phyloP scores from a whole-genome alignment of 2,888 invertebrate genomes.

The Drosophila vallismaia region DNA sequence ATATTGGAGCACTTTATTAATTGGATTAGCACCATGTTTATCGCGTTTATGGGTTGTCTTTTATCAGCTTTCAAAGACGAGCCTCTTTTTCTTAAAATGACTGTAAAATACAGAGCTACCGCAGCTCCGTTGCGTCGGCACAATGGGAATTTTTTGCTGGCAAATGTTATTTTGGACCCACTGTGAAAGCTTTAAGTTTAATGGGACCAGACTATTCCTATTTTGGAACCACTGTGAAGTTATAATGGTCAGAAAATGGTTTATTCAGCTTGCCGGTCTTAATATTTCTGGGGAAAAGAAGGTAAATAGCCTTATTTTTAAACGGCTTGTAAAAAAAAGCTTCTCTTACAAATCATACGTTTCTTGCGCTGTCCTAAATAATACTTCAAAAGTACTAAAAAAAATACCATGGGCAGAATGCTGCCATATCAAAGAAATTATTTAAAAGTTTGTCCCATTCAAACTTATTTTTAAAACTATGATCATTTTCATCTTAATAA shows the following conservation, averaged over 20 bases:
- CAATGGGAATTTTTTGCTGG: no score
- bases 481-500: background rate
- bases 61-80: slow-evolving; percentile 18
- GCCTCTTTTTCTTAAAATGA: slow-evolving; percentile 9
- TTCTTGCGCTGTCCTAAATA: background rate
- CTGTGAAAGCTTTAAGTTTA: no score
- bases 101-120: no score
- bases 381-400: slow-evolving; percentile 3
- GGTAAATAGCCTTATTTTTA: no score
- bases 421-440: background rate
- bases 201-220: background rate
- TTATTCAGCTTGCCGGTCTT: no score
- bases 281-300: no score
- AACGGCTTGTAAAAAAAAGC: no score
- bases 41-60: slow-evolving; percentile 12
- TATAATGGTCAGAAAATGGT: no score
- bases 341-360: no score
- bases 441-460: background rate
- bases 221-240: slow-evolving; percentile 4
- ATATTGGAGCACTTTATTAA: slow-evolving; percentile 25
- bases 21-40: slow-evolving; percentile 22
- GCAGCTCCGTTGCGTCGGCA: no score
- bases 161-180: no score
- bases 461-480: background rate
- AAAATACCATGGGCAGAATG: background rate